Base-by-base conservation (phyloP, 2,113 vertebrate species). In the Percina caprodes region DNA sequence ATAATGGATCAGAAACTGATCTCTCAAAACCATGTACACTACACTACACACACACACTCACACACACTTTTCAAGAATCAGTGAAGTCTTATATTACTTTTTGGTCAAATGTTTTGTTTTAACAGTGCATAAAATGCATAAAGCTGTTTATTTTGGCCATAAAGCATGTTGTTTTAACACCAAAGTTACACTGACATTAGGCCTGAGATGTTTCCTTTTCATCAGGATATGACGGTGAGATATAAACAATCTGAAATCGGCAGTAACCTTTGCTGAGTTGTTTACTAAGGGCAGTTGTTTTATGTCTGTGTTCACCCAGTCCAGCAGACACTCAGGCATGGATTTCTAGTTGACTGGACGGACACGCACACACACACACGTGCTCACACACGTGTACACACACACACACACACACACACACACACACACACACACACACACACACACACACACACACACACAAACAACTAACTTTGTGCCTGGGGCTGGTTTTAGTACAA, bases 211-310 rank as follows among this genome's bases (percentile, higher is more conserved):
- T 93, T 92, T 81, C 35, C 45, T 58, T 90, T 88, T 88, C 63
- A 74, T 83, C 71, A 63, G 55, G 69, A 86, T 69, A 79, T 88
- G 83, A 84, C 83, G 83, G 55, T 21, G 19, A 79, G 69, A 65
- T 89, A 87, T 81, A 85, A 85, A 86, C 80, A 80, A 82, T 76
- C 63, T 80, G 59, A 86, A 82, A 84, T 88, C 61, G n/a, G 77
- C 76, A 76, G 56, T 94, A 90, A 93, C 94, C 93, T 92, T 92
- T 90, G 52, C 30, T 30, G 52, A 89, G 82, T 84, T 84, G 80
- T 91, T 90, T 85, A 91, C 81, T 80, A 56, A n/a, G 60, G 88
- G 86, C 86, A 81, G 78, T 86, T 92, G 78, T 91, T 89, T 89
- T 68, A 80, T 84, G 82, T 86, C 75, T 72, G 61, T 74, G 81